These are phyloP conservation scores for Zosterops japonicus DNA, from an alignment of 2,113 vertebrate species.

Conservation along the genomic window DNA sequence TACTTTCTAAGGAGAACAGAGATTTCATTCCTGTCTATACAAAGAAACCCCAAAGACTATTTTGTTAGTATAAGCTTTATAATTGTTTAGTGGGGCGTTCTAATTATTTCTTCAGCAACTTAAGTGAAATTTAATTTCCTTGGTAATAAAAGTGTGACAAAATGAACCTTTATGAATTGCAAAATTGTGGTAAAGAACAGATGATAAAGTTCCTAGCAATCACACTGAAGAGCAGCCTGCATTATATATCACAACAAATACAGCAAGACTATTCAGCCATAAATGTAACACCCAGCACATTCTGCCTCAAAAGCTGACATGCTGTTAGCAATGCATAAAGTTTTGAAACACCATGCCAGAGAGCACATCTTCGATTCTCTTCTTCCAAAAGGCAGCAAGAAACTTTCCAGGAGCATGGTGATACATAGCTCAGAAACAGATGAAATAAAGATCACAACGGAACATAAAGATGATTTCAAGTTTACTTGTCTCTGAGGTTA, in stretches of 20 bases:
- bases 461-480: neutral
- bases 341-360: neutral
- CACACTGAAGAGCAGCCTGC: neutral
- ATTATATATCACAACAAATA: neutral
- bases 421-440: neutral
- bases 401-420: neutral
- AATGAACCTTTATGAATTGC: neutral
- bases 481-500: neutral
- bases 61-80: slow-evolving; percentile 43
- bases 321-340: neutral
- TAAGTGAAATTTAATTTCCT: slow-evolving; percentile 62
- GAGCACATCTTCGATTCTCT: neutral
- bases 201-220: slow-evolving; percentile 15
- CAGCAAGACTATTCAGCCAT: neutral
- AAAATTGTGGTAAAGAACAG: slow-evolving; percentile 21
- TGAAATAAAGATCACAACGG: neutral
- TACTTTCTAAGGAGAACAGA: slow-evolving; percentile 24
- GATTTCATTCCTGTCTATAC: slow-evolving; percentile 48
- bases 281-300: neutral
- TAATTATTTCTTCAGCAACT: slow-evolving; percentile 42
- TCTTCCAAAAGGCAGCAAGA: neutral
- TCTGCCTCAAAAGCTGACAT: neutral
- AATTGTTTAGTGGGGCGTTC: neutral
- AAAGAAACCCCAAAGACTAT: neutral
- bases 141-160: slow-evolving; percentile 32